Evolutionary conservation across 1,140 invertebrate genomes (phyloP).

Genomic region (Paralvinella palmiformis): DNA sequence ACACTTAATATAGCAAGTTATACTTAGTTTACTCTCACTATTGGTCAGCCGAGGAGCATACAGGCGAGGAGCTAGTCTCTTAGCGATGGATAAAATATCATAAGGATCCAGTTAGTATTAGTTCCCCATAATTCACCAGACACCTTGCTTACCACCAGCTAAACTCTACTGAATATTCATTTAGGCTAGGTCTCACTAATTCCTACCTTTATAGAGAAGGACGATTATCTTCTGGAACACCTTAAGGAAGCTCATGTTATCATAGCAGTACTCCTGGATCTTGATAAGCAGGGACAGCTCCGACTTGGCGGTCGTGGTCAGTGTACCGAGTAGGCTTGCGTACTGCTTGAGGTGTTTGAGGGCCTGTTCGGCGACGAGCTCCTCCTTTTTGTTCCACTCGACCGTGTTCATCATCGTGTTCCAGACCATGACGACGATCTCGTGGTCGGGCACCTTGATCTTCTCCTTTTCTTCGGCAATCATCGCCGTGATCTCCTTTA

Average conservation of each 20-base stretch:
- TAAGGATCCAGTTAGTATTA: too few species aligned
- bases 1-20: too few species aligned
- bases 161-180: too few species aligned
- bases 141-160: too few species aligned
- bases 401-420: constrained; percentile 85
- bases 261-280: constrained; percentile 95
- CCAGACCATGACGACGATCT: constrained; percentile 79
- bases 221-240: constrained; percentile 95
- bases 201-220: constrained; percentile 86
- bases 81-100: too few species aligned
- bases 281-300: constrained; percentile 82
- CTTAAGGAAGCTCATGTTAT: constrained; percentile 98
- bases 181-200: too few species aligned
- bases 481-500: constrained; percentile 36
- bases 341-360: constrained; percentile 82
- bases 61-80: too few species aligned
- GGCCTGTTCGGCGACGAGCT: constrained; percentile 88
- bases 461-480: constrained; percentile 76
- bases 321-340: constrained; percentile 76
- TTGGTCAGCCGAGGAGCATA: too few species aligned
- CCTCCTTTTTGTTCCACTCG: constrained; percentile 98
- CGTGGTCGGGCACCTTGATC: constrained; percentile 78
- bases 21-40: too few species aligned
- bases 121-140: too few species aligned
- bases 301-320: constrained; percentile 71